Base-by-base conservation (phyloP, 92 coral and sea anemone species). In the Porites cylindrica region DNA sequence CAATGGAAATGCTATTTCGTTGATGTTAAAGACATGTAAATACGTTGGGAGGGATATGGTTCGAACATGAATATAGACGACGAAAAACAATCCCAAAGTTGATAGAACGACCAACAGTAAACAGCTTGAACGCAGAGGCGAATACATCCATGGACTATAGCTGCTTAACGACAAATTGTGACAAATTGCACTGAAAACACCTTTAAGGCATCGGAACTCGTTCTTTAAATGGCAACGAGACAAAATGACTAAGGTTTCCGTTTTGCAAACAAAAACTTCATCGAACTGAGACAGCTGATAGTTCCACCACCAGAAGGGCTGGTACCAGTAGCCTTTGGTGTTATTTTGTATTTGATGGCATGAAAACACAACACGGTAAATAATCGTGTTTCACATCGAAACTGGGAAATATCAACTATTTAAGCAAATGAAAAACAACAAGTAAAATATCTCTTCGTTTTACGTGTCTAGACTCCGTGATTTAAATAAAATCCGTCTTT, bases 261-360 rank as follows among this genome's bases (percentile, higher is more conserved):
- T 7, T 23, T 14, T 51, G 13, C 38, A 82, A 81, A 82, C 87
- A 82, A 70, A 82, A 38, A 60, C 73, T 83, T 83, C 81, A 63
- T 23, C 63, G 73, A 51, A 64, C 73, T 83, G 87, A 73, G 61
- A 64, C 80, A 73, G 59, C 62, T 38, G 43, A 64, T 54, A 75
- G 51, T 10, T 2, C 4, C 50, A 65, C 8, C 26, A 83, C 87
- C 80, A 21, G 87, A 20, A 24, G 64, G 23, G 17, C 47, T 14
- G 73, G 51, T n/a, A 62, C 81, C 73, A 5, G 81, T 2, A 67
- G 18, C 73, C 70, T 83, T 71, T 51, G 62, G 63, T 62, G 74
- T 83, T 83, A 63, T 74, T 29, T 62, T 52, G 13, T 56, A 9
- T 56, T 56, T 2, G 59, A 43, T 23, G 82, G 1, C 62, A 50